These are phyloP conservation scores for Phyllotis vaccarum DNA, from an alignment of 2,797 vertebrate species.

Conservation along the genomic window DNA sequence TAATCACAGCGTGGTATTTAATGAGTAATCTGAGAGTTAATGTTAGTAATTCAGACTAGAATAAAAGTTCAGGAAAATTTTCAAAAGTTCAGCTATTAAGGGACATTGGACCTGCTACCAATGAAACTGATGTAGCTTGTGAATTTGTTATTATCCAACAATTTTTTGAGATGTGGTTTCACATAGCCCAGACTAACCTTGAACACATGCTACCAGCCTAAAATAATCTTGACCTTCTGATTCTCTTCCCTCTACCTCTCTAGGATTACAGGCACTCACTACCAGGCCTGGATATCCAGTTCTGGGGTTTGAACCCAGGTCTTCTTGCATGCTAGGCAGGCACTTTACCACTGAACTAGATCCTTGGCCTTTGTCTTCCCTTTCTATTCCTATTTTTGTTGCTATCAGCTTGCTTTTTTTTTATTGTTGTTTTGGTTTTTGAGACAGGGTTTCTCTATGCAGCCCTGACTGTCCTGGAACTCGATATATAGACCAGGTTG, in stretches of 20 bases:
- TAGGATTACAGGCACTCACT: not conserved
- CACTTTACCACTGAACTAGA: too few relatives aligned
- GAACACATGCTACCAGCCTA: not conserved
- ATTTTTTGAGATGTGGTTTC: not conserved
- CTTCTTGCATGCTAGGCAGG: not conserved
- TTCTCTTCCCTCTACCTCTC: not conserved
- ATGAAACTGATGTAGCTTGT: not conserved
- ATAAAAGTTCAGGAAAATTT: not conserved
- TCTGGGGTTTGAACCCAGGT: not conserved
- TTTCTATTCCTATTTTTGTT: not conserved
- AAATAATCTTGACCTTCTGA: not conserved
- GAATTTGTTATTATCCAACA: not conserved
- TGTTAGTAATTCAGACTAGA: not conserved
- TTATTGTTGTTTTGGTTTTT: not conserved
- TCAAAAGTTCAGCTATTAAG: not conserved
- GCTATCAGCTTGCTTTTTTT: not conserved
- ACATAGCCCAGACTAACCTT: not conserved
- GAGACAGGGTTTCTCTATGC: too few relatives aligned
- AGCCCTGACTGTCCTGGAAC: not conserved
- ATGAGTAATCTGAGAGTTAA: not conserved
- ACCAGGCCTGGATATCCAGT: too few relatives aligned
- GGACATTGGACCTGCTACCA: not conserved
- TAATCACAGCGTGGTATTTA: not conserved
- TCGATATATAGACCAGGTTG: not conserved
- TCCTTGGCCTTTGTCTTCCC: not conserved